Conservation (phyloP, 2,113 vertebrate genomes). For the Porphyrio hochstetteri region DNA sequence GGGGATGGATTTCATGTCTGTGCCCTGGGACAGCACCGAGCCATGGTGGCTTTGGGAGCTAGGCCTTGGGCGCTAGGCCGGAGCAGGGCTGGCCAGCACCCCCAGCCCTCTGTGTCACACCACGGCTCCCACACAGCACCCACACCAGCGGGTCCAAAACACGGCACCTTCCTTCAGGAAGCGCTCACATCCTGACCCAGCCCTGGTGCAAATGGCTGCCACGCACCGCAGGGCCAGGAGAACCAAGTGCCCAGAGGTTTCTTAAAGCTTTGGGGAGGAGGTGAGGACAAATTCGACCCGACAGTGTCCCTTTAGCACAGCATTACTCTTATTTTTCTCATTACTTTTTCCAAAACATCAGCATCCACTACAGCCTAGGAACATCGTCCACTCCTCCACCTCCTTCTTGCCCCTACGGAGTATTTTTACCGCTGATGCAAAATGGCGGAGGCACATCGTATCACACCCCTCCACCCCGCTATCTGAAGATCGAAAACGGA, state of each 20-base stretch:
- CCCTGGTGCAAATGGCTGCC: fast-evolving
- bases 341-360: background rate
- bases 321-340: background rate
- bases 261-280: background rate
- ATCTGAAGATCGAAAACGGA: background rate
- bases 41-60: background rate
- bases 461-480: background rate
- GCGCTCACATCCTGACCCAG: fast-evolving
- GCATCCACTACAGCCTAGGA: background rate
- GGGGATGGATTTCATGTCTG: background rate
- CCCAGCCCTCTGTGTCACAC: background rate
- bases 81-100: background rate
- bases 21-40: background rate
- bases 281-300: background rate
- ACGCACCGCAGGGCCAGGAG: fast-evolving
- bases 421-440: background rate
- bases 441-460: background rate
- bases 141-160: background rate
- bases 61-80: background rate
- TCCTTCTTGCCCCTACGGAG: background rate
- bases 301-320: background rate
- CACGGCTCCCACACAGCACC: background rate
- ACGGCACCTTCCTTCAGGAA: fast-evolving
- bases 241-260: fast-evolving
- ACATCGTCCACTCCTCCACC: background rate